These are phyloP conservation scores for Athene cunicularia DNA, from an alignment of 2,113 vertebrate species.

Conservation along the genomic window DNA sequence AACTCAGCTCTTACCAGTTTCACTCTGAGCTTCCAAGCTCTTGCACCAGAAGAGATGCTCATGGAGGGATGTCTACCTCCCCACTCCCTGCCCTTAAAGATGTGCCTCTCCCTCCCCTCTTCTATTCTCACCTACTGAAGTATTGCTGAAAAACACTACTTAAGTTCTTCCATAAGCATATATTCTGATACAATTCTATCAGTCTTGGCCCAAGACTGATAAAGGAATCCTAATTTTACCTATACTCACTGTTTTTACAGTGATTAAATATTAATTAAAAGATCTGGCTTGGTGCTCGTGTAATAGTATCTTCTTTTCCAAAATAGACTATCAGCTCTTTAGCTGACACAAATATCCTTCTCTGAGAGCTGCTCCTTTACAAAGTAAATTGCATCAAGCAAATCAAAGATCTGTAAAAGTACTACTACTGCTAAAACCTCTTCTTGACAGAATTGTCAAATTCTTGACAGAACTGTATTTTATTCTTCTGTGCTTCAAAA, in stretches of 20 bases:
- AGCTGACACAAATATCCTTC: background rate
- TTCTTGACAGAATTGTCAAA: background rate
- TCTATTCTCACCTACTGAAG: background rate
- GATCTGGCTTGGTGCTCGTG: background rate
- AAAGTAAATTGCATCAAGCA: background rate
- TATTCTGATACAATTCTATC: background rate
- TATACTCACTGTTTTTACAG: rapidly evolving
- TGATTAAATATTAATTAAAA: background rate
- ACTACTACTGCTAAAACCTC: background rate
- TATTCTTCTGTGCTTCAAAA: background rate
- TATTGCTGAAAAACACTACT: background rate
- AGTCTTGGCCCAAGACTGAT: background rate
- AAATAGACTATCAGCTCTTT: background rate
- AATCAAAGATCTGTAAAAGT: background rate
- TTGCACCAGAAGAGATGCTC: background rate
- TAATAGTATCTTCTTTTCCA: background rate
- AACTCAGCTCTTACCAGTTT: background rate
- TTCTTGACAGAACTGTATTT: background rate
- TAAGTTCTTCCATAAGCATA: background rate
- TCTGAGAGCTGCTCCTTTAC: background rate
- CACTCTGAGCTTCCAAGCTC: background rate
- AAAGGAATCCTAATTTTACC: background rate
- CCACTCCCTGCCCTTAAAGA: background rate
- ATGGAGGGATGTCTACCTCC: background rate
- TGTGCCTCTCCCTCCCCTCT: background rate